Base-by-base conservation (phyloP, 2,113 vertebrate species). In the Trinectes maculatus region DNA sequence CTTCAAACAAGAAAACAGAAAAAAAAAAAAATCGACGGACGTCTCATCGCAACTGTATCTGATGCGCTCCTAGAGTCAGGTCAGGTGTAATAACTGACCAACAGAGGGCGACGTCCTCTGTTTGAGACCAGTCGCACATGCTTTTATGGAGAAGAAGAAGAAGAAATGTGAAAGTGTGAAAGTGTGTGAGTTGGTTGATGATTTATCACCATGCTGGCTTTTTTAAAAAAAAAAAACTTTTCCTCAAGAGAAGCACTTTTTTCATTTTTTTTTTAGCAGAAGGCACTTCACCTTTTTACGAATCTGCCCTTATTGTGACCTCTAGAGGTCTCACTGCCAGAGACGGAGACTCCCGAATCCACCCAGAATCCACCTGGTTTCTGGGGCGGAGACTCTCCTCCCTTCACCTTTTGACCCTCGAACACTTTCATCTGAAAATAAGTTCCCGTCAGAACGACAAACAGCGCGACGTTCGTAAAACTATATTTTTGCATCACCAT, bases 201-300 rank as follows among this genome's bases (percentile, higher is more conserved):
- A 75, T 52, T 56, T 33, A 53, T 67, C 59, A 57, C 56, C 48
- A 63, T 13, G 57, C 77, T 77, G 69, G 74, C 78, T 84, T 87
- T 80, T 58, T 77, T 36, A 6, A n/a, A n/a, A n/a, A 2, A 40
- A 26, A 51, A 19, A 26, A 2, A 56, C 68, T 77, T 69, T 84
- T 87, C 86, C 80, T 87, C 84, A 81, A 87, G 85, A 90, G 85
- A 91, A 92, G 91, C 93, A 94, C 91, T 92, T 93, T 92, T 83
- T 82, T 69, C 91, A 92, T 93, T 92, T 83, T 82, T 69, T 77
- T 69, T 89, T n/a, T 80, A 88, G 65, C 87, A 84, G 82, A 88
- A 89, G 87, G 91, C 92, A 92, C 90, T 92, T 93, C 80, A 87
- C 70, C 82, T 80, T 61, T 71, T 61, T 71, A 67, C 73, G 53